Evolutionary conservation across 1,140 invertebrate species (phyloP), one percentile per base, ranked within the genome.

Genomic region (Ceratitis capitata): DNA sequence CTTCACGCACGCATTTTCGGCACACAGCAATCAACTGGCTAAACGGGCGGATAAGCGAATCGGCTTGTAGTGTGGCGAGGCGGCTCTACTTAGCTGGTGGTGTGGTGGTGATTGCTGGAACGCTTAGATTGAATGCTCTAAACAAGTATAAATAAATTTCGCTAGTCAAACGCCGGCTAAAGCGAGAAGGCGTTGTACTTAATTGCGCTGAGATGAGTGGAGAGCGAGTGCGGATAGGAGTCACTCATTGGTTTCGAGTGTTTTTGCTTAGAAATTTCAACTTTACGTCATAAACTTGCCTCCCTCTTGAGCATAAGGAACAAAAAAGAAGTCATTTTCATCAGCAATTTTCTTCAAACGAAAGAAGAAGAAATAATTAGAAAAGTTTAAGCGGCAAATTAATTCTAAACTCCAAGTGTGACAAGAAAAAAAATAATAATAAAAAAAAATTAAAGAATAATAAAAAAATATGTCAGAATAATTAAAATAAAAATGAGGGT

Each of bases 1-100:
- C 69, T 78, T 78, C 39, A 78, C 69, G 69, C 69, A 78, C 69
- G 42, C 69, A 78, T 78, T 78, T 78, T 78, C 45, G 35, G 69
- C 69, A 78, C 69, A 78, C 39, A 78, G 69, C 69, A 78, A 78
- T 78, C 39, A 23, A 78, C 69, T n/a, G 39, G n/a, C 69, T 78
- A 78, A 64, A 78, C n/a, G n/a, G 39, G 39, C 39, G 69, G 9
- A 47, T 78, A 78, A 78, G 45, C 39, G 69, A 26, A 39, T 19
- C 32, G 6, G 69, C 51, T n/a, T n/a, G n/a, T 1, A 7, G 3
- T 78, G n/a, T 23, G 26, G 56, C 26, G 69, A 23, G n/a, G n/a
- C n/a, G n/a, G n/a, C n/a, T n/a, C n/a, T n/a, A n/a, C n/a, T n/a
- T n/a, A n/a, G n/a, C n/a, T n/a, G n/a, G n/a, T n/a, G n/a, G n/a